Conservation (phyloP, 2,797 vertebrate species). For the Bufotes viridis region DNA sequence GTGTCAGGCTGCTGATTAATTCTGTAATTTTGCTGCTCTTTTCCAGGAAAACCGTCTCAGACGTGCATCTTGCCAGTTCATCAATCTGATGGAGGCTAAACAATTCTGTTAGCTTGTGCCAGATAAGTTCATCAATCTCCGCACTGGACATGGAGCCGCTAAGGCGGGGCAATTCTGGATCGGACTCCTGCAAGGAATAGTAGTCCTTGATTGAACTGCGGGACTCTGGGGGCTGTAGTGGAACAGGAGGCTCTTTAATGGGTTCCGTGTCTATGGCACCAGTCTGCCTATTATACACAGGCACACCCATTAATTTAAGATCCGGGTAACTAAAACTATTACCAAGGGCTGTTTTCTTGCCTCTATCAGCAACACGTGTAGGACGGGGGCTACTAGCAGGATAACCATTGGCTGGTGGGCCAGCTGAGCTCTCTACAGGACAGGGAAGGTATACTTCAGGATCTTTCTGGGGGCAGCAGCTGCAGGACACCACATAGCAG, state of each 20-base stretch:
- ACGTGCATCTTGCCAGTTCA: constrained; percentile 96
- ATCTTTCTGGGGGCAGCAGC: constrained; percentile 81
- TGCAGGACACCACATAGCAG: constrained; percentile 92
- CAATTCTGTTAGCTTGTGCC: constrained; percentile 95
- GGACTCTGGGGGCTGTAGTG: constrained; percentile 66
- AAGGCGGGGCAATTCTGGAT: constrained; percentile 83
- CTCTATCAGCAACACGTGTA: constrained; percentile 77
- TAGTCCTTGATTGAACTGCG: constrained; percentile 77
- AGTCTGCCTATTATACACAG: constrained; percentile 72
- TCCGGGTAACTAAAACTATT: constrained; percentile 95
- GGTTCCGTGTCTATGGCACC: constrained; percentile 53
- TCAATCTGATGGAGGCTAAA: constrained; percentile 98
- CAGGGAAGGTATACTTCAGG: constrained; percentile 79
- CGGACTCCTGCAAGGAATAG: constrained; percentile 88
- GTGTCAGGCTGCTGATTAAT: constrained; percentile 96
- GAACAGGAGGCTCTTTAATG: constrained; percentile 48
- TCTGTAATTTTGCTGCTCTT: constrained; percentile 99
- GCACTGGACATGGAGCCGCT: constrained; percentile 88
- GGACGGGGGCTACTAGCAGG: constrained; percentile 79
- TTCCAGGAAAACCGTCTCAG: constrained; percentile 94
- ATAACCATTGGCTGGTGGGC: constrained; percentile 63
- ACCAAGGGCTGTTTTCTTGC: constrained; percentile 74
- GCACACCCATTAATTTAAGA: constrained; percentile 88
- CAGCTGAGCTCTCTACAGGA: constrained; percentile 49
- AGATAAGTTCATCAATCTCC: constrained; percentile 94